Evolutionary conservation across 2,113 vertebrate species (phyloP).

Genomic region (Cephalopterus ornatus): DNA sequence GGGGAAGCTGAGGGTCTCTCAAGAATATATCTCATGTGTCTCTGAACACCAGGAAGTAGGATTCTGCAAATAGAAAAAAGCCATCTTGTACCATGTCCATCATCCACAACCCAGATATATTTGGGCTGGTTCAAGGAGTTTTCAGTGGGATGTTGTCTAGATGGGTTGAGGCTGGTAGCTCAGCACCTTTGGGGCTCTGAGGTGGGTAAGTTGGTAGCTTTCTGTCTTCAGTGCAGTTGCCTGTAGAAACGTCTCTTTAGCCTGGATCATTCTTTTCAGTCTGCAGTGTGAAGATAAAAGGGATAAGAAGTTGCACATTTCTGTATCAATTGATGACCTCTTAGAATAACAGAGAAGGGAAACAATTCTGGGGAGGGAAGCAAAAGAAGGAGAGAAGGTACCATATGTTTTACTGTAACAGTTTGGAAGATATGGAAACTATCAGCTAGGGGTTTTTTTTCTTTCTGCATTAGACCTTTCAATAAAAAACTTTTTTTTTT

Average conservation of each 20-base stretch:
- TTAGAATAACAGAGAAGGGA: neutral
- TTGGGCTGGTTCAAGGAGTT: neutral
- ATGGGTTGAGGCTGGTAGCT: neutral
- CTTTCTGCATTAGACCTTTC: neutral
- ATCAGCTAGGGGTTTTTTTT: neutral
- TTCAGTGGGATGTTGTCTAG: neutral
- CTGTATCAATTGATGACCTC: neutral
- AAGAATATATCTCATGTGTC: neutral
- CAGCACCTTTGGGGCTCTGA: neutral
- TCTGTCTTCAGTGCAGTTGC: neutral
- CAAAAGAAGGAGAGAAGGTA: neutral
- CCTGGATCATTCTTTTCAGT: neutral
- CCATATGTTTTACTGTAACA: neutral
- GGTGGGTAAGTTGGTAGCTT: neutral
- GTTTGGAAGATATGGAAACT: neutral
- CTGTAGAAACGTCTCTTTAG: neutral
- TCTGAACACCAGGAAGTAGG: neutral
- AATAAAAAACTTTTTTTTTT: neutral
- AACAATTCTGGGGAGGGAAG: neutral
- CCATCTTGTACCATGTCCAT: neutral
- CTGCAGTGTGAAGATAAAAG: neutral
- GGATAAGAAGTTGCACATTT: neutral
- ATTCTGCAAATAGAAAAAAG: neutral
- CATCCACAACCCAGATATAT: neutral
- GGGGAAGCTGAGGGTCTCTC: neutral